Evolutionary conservation across 2,113 vertebrate genomes (phyloP).

Genomic region (Neotragus pygmaeus): DNA sequence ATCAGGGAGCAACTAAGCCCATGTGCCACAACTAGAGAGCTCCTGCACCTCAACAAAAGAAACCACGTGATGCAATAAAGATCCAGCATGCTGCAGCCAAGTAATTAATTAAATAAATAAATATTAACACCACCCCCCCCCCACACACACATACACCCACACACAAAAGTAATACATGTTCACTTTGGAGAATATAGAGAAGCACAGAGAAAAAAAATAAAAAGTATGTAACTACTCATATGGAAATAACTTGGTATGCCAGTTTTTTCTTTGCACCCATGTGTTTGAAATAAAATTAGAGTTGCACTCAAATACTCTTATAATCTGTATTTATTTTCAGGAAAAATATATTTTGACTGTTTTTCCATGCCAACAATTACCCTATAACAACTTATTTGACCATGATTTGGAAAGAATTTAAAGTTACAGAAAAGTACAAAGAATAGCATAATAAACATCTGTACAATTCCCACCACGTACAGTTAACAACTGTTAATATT

Average conservation of each 20-base stretch:
- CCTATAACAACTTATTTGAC: neutral
- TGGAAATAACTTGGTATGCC: neutral
- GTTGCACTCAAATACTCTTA: neutral
- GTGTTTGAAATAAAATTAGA: conserved; percentile 4
- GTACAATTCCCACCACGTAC: neutral
- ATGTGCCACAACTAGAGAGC: neutral
- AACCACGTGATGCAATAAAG: neutral
- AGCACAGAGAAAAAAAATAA: neutral
- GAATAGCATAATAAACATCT: neutral
- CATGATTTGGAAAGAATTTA: neutral
- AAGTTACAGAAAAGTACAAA: neutral
- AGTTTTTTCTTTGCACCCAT: neutral
- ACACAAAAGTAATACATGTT: neutral
- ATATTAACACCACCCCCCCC: neutral
- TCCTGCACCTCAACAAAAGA: neutral
- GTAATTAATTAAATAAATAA: neutral
- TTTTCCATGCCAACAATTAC: neutral
- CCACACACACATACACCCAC: neutral
- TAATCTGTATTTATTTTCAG: neutral
- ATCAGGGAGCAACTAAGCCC: neutral
- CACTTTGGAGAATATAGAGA: neutral
- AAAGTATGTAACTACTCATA: neutral
- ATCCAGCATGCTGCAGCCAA: neutral
- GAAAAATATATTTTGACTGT: conserved; percentile 6
- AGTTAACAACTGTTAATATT: neutral